Evolutionary conservation across 92 coral and sea anemone species (phyloP), one percentile per base, ranked within the genome.

Genomic region (Phenganax stokvisi): DNA sequence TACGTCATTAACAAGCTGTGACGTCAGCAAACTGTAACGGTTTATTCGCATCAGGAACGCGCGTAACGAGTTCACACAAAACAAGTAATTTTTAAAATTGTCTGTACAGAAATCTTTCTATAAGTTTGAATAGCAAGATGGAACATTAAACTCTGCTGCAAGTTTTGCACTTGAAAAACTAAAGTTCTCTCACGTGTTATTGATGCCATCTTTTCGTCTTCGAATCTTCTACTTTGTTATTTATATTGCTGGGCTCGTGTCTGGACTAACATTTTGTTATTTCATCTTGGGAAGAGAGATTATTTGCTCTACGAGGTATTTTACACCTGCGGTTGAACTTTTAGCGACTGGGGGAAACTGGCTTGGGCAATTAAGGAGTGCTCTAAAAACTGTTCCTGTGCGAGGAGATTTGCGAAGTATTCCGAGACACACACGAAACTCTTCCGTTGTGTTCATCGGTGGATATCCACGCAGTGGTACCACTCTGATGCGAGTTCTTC

Each of bases 401-500:
- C 25, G 25, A 20, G 25, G 25, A 20, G 25, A 20, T 20, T 20
- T 20, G 25, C 25, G 25, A 20, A 20, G 25, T 20, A 20, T 20
- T 20, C 25, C 25, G 25, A 20, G 25, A 20, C 25, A 20, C 25
- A 20, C 25, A 80, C 86, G 92, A 55, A 70, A 72, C 56, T 85
- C 87, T 66, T 90, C 97, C n/a, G 79, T 94, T 17, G 81, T 94
- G 27, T 94, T 94, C 51, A 92, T 94, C 11, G 98, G 98, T 3
- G 98, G 98, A 51, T 88, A 90, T 87, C 98, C 98, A 12, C 83
- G 98, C 12, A 94, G 98, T 67, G 98, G 98, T 8, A 94, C 98
- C 1, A 94, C 98, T 0, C 59, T 94, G n/a, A 94, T 94, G 98
- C 83, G 98, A 69, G 98, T 89, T 4, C 80, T 94, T 77, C 85